Evolutionary conservation across 2,113 vertebrate genomes (phyloP).

Genomic region (Regulus satrapa): DNA sequence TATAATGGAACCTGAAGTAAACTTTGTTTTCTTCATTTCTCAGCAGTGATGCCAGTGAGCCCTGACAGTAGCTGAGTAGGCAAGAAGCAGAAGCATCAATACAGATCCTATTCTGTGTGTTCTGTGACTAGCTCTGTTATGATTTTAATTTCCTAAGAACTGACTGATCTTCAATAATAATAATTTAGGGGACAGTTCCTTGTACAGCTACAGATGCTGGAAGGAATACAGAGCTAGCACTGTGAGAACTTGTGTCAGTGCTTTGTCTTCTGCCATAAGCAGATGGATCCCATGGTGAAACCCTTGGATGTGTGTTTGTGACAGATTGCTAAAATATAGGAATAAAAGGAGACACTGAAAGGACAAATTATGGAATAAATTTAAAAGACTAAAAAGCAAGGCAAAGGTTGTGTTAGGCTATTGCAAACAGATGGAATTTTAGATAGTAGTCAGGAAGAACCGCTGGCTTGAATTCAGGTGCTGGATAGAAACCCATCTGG

Average conservation of each 20-base stretch:
- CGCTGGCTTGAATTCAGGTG: background rate
- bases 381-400: slow-evolving; percentile 8
- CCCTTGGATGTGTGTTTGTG: background rate
- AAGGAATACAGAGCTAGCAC: background rate
- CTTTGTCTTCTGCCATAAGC: background rate
- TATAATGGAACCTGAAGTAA: background rate
- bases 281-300: background rate
- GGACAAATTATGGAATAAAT: background rate
- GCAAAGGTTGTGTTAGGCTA: background rate
- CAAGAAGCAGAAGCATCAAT: background rate
- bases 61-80: background rate
- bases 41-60: background rate
- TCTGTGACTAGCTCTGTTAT: background rate
- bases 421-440: slow-evolving; percentile 40
- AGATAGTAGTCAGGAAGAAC: background rate
- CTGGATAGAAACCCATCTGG: slow-evolving; percentile 12
- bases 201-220: background rate
- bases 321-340: background rate
- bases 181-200: background rate
- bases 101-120: background rate
- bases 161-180: background rate
- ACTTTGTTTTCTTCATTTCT: background rate
- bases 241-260: background rate
- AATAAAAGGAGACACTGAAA: background rate
- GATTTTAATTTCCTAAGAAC: background rate